A percentile compares a stretch with the other conserved stretches of the same genome.
phyloP scores from a whole-genome alignment of 2,797 vertebrate species.

The Onychomys leucogaster region DNA sequence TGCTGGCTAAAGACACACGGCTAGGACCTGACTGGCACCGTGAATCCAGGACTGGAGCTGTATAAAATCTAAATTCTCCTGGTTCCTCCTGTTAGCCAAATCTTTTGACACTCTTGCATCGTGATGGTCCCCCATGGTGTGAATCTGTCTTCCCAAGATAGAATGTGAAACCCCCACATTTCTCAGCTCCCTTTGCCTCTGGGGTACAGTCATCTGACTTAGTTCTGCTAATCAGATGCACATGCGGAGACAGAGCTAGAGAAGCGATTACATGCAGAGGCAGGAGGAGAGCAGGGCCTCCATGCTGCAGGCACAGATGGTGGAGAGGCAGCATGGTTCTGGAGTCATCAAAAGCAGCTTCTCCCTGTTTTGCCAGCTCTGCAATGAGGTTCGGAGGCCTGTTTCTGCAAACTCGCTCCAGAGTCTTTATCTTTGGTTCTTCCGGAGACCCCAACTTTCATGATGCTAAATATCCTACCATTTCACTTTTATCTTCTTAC shows the following conservation, averaged over 20 bases:
- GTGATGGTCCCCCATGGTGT: conserved; percentile 62
- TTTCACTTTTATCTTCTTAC: conserved; percentile 20
- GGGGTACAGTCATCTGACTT: conserved; percentile 52
- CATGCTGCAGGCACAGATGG: conserved; percentile 71
- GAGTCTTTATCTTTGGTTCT: conserved; percentile 47
- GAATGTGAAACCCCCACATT: conserved; percentile 56
- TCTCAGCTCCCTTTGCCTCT: conserved; percentile 70
- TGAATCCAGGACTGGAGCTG: not conserved
- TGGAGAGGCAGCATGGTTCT: conserved; percentile 26
- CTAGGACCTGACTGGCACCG: not conserved
- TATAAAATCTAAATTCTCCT: conserved; percentile 49
- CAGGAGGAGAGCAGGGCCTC: conserved; percentile 42
- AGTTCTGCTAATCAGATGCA: conserved; percentile 70
- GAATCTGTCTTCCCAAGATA: conserved; percentile 72
- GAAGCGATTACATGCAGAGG: conserved; percentile 64
- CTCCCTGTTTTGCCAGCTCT: conserved; percentile 34
- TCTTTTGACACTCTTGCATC: conserved; percentile 52
- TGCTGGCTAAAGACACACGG: conserved; percentile 8
- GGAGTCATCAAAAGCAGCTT: conserved; percentile 15
- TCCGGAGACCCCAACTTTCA: conserved; percentile 36
- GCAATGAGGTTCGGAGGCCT: not conserved
- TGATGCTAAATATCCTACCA: not conserved
- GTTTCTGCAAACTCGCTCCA: conserved; percentile 26
- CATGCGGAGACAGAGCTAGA: conserved; percentile 5
- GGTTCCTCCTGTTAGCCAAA: conserved; percentile 59